Evolutionary conservation across 1,140 invertebrate species (phyloP), one percentile per base, ranked within the genome.

Genomic region (Antheraea pernyi): DNA sequence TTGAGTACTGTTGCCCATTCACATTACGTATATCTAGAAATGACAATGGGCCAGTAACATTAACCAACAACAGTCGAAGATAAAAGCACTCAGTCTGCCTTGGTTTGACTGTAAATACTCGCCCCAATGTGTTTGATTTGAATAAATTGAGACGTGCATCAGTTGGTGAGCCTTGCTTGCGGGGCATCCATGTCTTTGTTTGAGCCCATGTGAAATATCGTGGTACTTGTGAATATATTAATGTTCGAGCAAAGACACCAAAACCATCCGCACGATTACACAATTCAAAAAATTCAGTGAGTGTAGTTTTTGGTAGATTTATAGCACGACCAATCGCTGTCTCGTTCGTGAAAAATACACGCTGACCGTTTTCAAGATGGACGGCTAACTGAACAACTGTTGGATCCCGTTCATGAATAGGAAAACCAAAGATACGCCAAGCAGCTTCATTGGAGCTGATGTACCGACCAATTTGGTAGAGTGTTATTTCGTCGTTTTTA

Each of bases 191-290:
- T 74, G 0, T 76, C 70, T 77, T 77, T 63, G 71, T 65, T 77
- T 72, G 69, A 75, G 67, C 19, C 73, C 71, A 73, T 72, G 73
- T 78, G 61, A 78, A 78, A 78, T 75, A 78, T 48, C 71, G 39
- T 73, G 76, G 67, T 63, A 75, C 71, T 72, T 75, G n/a, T 53
- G 73, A 68, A 71, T 75, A 77, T 65, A 77, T 68, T 68, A 74
- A 58, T 60, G 73, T 77, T 72, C 64, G 73, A 69, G 76, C 71
- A 67, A 73, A 73, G 69, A 70, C 72, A 76, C 72, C 70, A 73
- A 77, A 77, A 74, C 46, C 69, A 72, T 77, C 68, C 72, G 70
- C 73, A 75, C 70, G 70, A 71, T 78, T 73, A 68, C 69, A 75
- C 69, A 72, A 69, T 77, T 30, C 22, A 30, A 30, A 30, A 30